Evolutionary conservation across 2,113 vertebrate genomes (phyloP).

Genomic region (Coptodon bakossiorum): DNA sequence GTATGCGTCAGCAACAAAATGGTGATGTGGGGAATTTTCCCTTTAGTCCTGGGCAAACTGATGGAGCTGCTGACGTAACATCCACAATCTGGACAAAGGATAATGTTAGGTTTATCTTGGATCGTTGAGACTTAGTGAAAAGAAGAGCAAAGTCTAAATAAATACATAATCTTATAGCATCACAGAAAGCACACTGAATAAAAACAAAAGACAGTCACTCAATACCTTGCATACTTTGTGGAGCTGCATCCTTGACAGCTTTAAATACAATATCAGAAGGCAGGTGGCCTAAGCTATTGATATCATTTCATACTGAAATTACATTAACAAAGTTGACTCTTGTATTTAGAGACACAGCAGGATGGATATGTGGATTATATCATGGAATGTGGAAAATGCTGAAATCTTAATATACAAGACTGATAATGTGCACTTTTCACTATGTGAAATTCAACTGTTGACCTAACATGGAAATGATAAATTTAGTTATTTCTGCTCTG

Average conservation of each 20-base stretch:
- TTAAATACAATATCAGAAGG: background rate
- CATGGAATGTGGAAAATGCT: background rate
- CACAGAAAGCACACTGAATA: background rate
- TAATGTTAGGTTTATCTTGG: background rate
- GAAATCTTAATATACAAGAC: background rate
- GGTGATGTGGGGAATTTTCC: background rate
- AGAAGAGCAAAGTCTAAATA: background rate
- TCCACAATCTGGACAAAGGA: background rate
- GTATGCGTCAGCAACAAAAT: background rate
- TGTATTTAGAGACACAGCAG: background rate
- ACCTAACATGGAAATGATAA: conserved; percentile 1
- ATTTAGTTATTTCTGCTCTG: background rate
- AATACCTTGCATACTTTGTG: background rate
- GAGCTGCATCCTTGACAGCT: background rate
- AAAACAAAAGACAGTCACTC: background rate
- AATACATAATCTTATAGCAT: background rate
- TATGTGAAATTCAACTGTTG: background rate
- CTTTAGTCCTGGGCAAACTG: background rate
- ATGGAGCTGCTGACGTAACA: background rate
- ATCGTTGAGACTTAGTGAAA: background rate
- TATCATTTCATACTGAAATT: background rate
- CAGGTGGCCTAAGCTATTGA: background rate
- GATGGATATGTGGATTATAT: background rate
- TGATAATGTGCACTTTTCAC: background rate
- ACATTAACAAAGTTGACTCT: background rate